Evolutionary conservation across 2,797 vertebrate genomes (phyloP), one percentile per base, ranked within the genome.

Genomic region (Naso thynnoides): DNA sequence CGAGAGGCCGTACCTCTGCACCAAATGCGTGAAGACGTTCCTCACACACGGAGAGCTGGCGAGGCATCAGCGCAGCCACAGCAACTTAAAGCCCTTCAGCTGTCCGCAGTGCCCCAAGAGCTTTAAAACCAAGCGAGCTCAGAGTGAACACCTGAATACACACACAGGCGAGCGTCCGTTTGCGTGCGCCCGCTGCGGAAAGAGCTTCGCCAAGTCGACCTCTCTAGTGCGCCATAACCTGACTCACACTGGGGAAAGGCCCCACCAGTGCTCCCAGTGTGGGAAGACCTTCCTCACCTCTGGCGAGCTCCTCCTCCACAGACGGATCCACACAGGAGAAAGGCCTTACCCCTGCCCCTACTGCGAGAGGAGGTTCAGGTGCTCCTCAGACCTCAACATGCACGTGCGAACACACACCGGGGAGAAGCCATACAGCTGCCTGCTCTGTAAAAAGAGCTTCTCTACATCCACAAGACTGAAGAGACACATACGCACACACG

Each of bases 211-310:
- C 62, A 92, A 91, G 78, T 90, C 88, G 0, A 85, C 89, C 8
- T 90, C 88, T 0, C 89, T 93, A 0, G 24, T 88, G 13, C 81
- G 89, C 7, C 92, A 93, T 19, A 88, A 91, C 14, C 79, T 91
- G 39, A 91, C 81, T 19, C 91, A 92, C 81, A 93, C 90, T 0
- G 91, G 90, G n/a, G 89, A 93, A 60, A 82, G 88, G 15, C 92
- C 92, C 3, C 89, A 92, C 69, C 74, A 69, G 52, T 93, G 92
- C 68, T 26, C 81, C 2, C 85, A 88, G 61, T 93, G 92, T 2
- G 76, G 79, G 2, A 93, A 92, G 75, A 86, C 82, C 9, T 93
- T 93, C 71, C 83, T 92, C 23, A 91, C 90, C 0, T 92, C 91
- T 0, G 85, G 90, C 0, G 91, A 92, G 74, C 87, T 93, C 29